Percentiles rank a stretch among this genome's conserved stretches.
These are phyloP conservation scores for Scylla paramamosain DNA, from an alignment of 1,140 invertebrate genomes.

Conservation along the genomic window DNA sequence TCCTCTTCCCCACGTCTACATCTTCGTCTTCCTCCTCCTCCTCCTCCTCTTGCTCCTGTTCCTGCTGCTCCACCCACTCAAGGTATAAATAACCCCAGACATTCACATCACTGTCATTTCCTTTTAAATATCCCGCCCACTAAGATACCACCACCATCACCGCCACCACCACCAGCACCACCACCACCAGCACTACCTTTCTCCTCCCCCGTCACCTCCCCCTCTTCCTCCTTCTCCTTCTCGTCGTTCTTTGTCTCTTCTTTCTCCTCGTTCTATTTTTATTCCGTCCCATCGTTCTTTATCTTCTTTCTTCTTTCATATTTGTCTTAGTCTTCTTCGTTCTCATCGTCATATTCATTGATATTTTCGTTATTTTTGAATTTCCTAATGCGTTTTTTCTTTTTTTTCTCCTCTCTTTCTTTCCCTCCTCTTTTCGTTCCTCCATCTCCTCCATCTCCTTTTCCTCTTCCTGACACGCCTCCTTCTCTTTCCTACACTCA, in stretches of 20 bases:
- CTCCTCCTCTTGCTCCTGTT: background rate
- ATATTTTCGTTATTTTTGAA: background rate
- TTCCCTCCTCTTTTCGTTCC: background rate
- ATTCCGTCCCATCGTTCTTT: background rate
- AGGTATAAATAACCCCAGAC: slow-evolving; percentile 6
- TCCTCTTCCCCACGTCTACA: background rate
- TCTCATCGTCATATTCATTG: background rate
- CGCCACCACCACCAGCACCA: background rate
- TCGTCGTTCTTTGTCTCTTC: background rate
- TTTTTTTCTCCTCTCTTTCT: no score
- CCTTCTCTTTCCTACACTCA: background rate
- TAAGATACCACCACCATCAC: background rate
- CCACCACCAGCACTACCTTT: background rate
- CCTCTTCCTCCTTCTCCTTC: background rate
- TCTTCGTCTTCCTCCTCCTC: background rate
- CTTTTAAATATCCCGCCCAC: slow-evolving; percentile 6
- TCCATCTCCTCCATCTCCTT: background rate
- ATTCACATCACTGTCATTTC: slow-evolving; percentile 24
- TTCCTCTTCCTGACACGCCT: background rate
- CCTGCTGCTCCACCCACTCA: background rate
- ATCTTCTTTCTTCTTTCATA: background rate
- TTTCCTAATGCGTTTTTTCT: background rate
- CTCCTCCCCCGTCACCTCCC: background rate
- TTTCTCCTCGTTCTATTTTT: slow-evolving; percentile 6
- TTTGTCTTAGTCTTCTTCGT: background rate